Percentiles rank a stretch among this genome's conserved stretches.
Conservation (phyloP, 2,888 invertebrate genomes). For the Axea sp. region DNA sequence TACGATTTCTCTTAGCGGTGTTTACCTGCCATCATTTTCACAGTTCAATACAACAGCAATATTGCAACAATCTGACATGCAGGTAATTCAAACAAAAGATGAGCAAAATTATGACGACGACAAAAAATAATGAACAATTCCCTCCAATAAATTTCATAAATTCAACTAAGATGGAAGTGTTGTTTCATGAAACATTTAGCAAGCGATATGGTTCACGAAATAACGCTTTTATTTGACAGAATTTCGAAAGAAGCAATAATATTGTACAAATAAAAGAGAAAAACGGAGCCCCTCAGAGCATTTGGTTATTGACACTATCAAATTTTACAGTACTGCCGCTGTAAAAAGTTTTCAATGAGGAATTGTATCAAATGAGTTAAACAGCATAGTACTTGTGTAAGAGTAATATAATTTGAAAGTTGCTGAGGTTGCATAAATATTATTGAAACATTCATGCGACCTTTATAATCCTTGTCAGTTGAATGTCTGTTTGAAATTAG, state of each 20-base stretch:
- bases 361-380: slow-evolving; percentile 11
- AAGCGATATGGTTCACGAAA: not conserved
- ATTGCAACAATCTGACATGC: slow-evolving; percentile 30
- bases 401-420: slow-evolving; percentile 14
- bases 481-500: slow-evolving; percentile 36
- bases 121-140: slow-evolving; percentile 21
- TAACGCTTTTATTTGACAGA: not conserved
- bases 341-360: too few species aligned
- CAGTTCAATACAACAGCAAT: slow-evolving; percentile 15
- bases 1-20: slow-evolving; percentile 28
- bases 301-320: too few species aligned
- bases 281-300: too few species aligned
- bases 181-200: slow-evolving; percentile 6
- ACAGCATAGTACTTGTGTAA: slow-evolving; percentile 4
- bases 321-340: too few species aligned
- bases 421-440: slow-evolving; percentile 5
- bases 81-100: slow-evolving; percentile 6
- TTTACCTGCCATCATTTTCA: slow-evolving; percentile 34
- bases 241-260: too few species aligned
- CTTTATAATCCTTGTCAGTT: slow-evolving; percentile 27
- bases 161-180: slow-evolving; percentile 13
- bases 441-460: slow-evolving; percentile 21
- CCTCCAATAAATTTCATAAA: slow-evolving; percentile 4
- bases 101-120: slow-evolving; percentile 1
- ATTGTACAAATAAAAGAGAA: too few species aligned